Base-by-base conservation (phyloP, 2,888 invertebrate genomes). In the Xestoiulus laeticollis region DNA sequence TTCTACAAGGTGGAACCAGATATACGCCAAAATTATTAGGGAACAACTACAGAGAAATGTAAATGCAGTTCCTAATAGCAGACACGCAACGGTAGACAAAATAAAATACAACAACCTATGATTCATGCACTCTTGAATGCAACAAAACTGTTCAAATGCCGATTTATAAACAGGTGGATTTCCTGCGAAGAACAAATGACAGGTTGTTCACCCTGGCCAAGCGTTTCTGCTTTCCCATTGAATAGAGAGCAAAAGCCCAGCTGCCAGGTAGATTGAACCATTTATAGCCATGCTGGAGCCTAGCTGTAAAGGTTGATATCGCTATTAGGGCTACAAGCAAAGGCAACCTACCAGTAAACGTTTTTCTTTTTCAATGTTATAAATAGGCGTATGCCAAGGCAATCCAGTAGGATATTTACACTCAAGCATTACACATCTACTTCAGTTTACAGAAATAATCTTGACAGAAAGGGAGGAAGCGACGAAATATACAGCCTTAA, bases 171-270 rank as follows among this genome's bases (percentile, higher is more conserved):
- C 82, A 82, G 30, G 48, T 48, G 32, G 85, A 85, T 32, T 38
- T 85, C 85, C 43, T 85, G 33, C 22, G 22, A 22, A 85, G 33
- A 85, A 85, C 85, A 85, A 85, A 38, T 85, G 22, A 85, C 22
- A 85, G 43, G 85, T 85, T 38, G 38, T 38, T 85, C 85, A 85
- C 32, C 85, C 33, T 22, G 38, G 82, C 48, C 48, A 48, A 48
- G 48, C 48, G 48, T 48, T 48, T 48, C 48, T 48, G 48, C 48
- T 48, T 48, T 48, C 48, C 48, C 48, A 16, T 48, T 48, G 48
- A 48, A 48, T 48, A 48, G 48, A 48, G 48, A 14, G 48, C 48
- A 48, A 48, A 48, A 16, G 48, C 48, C 14, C 48, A 48, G 48
- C 48, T 48, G 48, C 0, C 48, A 48, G 48, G 48, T 48, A 48